Evolutionary conservation across 1,140 invertebrate species (phyloP), one percentile per base, ranked within the genome.

Genomic region (Drosophila arizonae): DNA sequence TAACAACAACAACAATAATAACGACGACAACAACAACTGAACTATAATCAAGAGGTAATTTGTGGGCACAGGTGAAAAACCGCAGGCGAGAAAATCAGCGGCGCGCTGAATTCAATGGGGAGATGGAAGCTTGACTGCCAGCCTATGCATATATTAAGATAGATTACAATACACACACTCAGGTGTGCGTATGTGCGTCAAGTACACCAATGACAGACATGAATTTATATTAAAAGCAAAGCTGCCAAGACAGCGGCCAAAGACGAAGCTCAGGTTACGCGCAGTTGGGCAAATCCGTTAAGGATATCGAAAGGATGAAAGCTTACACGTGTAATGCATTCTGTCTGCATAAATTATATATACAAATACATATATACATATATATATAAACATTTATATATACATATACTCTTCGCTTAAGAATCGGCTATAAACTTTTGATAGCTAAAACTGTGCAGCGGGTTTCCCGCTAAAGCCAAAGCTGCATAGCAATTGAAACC

Each of bases 111-210:
- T 77, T 52, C 66, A 45, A 46, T 39, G 48, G 45, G 46, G 26
- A 43, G 41, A 24, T 55, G 11, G 36, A 39, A 39, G 63, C 11
- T 28, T 39, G 10, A 28, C 69, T 58, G 50, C 13, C 24, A 63
- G 65, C 26, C 55, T 67, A 57, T 86, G 84, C 84, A 88, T 87
- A 82, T 78, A 86, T 87, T 86, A 86, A 87, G 82, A 87, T 87
- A 86, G 82, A 87, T 86, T 86, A 86, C 76, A 62, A 15, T 46
- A 71, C 56, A 77, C 55, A 77, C 55, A 41, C 60, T 41, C 30
- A 39, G 36, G 36, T 39, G 36, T 39, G 33, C 10, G 33, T 36
- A 10, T 36, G 60, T 45, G 6, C 6, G 43, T 46, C 64, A 79
- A 52, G 51, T 36, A 64, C 60, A 39, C 45, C 60, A 81, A 78